Percentiles rank a stretch among this genome's conserved stretches.
phyloP scores from a whole-genome alignment of 2,888 invertebrate species.

The Gymnosoma rotundatum region DNA sequence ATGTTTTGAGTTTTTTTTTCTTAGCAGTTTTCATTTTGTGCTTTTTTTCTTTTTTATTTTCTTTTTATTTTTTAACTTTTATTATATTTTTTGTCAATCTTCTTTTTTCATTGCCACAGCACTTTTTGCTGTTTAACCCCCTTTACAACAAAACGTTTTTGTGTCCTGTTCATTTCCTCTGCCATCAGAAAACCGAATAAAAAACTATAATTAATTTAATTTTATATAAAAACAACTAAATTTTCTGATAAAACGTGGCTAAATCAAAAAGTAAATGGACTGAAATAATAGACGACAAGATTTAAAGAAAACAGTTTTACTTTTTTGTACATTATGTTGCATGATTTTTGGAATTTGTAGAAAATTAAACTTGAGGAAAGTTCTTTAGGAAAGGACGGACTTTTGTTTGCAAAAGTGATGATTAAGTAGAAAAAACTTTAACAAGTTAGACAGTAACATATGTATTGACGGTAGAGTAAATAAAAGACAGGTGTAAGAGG shows the following conservation, averaged over 20 bases:
- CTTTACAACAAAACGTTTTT: constrained; percentile 23
- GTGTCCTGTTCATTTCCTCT: constrained; percentile 32
- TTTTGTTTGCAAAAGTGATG: too few relatives aligned
- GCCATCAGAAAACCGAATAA: not conserved
- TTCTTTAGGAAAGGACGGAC: too few relatives aligned
- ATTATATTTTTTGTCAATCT: constrained; percentile 27
- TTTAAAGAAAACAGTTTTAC: not conserved
- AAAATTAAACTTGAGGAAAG: not conserved
- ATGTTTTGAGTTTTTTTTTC: constrained; percentile 44
- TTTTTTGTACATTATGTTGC: not conserved
- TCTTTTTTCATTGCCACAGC: constrained; percentile 34
- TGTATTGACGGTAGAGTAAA: too few relatives aligned
- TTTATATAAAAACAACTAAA: constrained; percentile 37
- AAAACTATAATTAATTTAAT: constrained; percentile 59
- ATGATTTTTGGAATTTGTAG: not conserved
- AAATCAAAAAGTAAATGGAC: constrained; percentile 61
- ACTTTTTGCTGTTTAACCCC: constrained; percentile 21
- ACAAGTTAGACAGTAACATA: too few relatives aligned
- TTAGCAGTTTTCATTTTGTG: constrained; percentile 17
- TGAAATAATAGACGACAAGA: constrained; percentile 48
- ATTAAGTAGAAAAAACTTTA: too few relatives aligned
- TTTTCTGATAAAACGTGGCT: constrained; percentile 45
- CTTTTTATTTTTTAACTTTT: constrained; percentile 1
- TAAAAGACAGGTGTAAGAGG: too few relatives aligned
- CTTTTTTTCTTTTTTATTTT: too few relatives aligned